Evolutionary conservation across 2,113 vertebrate species (phyloP), one percentile per base, ranked within the genome.

Genomic region (Alethe diademata): DNA sequence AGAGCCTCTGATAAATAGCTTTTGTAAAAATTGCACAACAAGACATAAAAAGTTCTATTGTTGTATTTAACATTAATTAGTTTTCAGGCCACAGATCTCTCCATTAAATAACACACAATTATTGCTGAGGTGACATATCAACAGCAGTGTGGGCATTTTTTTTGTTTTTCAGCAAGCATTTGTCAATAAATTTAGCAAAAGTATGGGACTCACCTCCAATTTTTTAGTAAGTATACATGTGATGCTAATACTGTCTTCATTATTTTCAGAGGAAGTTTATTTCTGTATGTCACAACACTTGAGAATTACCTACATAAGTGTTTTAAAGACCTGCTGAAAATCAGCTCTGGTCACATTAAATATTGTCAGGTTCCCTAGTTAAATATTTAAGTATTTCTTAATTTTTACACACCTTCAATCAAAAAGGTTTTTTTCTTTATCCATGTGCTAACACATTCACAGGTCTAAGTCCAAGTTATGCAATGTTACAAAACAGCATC

Each of bases 391-490:
- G 19, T 64, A 84, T 83, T 82, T 88, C 82, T 66, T 78, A 88
- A 88, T n/a, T 95, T 94, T 94, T 60, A 93, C 87, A 80, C 60
- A 54, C 17, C 60, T 94, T 92, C 81, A 88, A 17, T 81, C 28
- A 76, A 73, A 78, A 51, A 38, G 15, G 5, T 3, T 31, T 75
- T 87, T 78, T 43, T 67, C 78, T 65, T 92, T 84, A 96, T 80
- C 95, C 72, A 16, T 42, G 9, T 86, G 57, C 79, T 93, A 96
- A 88, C 79, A 95, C 31, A 56, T 61, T 72, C 82, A 31, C 79
- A 80, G 95, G 66, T 84, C 95, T 78, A 96, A 96, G 96, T 94
- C 92, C 96, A 88, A 71, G 69, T 23, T 29, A 70, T 3, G 16
- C 3, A 36, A 57, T 25, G 61, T 40, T 45, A 83, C 73, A 86